Percentiles rank a stretch among this genome's conserved stretches.
These are phyloP conservation scores for Perizoma affinitatum DNA, from an alignment of 2,888 invertebrate genomes.

Conservation along the genomic window DNA sequence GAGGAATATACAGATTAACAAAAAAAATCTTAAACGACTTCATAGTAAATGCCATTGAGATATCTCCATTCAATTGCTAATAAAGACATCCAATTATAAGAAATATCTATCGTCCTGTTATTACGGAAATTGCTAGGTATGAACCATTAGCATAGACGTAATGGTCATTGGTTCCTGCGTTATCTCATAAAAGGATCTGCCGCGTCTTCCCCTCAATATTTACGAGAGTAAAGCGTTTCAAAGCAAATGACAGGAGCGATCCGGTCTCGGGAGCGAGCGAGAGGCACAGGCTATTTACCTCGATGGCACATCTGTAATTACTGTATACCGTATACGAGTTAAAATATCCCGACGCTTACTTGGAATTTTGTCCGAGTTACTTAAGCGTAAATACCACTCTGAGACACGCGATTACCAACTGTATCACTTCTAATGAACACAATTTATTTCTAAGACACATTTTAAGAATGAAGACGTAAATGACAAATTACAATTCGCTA, in stretches of 20 bases:
- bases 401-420: constrained; percentile 57
- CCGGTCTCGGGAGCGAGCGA: constrained; percentile 57
- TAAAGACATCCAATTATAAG: constrained; percentile 24
- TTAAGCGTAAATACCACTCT: constrained; percentile 53
- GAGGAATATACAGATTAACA: too few relatives aligned
- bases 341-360: constrained; percentile 72
- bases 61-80: constrained; percentile 42
- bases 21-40: too few relatives aligned
- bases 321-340: constrained; percentile 68
- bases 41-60: constrained; percentile 20
- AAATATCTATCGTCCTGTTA: constrained; percentile 43
- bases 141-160: constrained; percentile 60
- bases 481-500: constrained; percentile 4
- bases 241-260: constrained; percentile 69
- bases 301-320: constrained; percentile 78
- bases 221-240: constrained; percentile 65
- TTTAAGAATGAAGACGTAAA: constrained; percentile 10
- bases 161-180: constrained; percentile 56
- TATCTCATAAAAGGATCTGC: constrained; percentile 62
- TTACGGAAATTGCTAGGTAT: constrained; percentile 61
- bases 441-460: constrained; percentile 5
- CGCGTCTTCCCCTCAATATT: constrained; percentile 58
- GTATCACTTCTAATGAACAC: constrained; percentile 46
- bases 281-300: constrained; percentile 70
- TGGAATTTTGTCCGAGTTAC: constrained; percentile 54